Base-by-base conservation (phyloP, 2,888 invertebrate species). In the Bursaphelenchus okinawaensis region DNA sequence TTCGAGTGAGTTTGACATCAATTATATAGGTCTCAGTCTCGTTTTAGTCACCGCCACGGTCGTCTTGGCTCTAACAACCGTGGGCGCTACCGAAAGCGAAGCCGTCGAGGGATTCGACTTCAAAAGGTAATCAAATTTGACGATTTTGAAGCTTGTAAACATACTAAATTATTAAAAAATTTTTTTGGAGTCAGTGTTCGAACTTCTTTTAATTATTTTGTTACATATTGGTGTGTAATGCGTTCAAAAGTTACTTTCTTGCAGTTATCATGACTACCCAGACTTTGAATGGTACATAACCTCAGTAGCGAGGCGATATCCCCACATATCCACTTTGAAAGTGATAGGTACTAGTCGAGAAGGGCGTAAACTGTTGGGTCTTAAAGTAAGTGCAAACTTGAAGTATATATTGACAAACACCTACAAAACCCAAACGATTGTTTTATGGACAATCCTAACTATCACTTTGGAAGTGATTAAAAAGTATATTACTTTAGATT, bases 231-330 rank as follows among this genome's bases (percentile, higher is more conserved):
- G n/a, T n/a, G n/a, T n/a, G n/a, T n/a, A n/a, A n/a, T n/a, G n/a
- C n/a, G n/a, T n/a, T n/a, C n/a, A n/a, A n/a, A n/a, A n/a, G n/a
- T n/a, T n/a, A n/a, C n/a, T n/a, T n/a, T n/a, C n/a, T n/a, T 40
- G 12, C n/a, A 29, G 68, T 20, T 79, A 79, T 70, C 76, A 75
- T 57, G 79, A 79, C 55, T 75, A 72, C 60, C 70, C 67, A 20
- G 74, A 74, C 16, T 77, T 77, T 55, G 77, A 78, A 58, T 70
- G 55, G 29, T 70, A 61, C 63, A 58, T 73, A 24, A 50, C 6
- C 19, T 51, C 56, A 29, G 67, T 52, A 0, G 78, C 78, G 16
- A 66, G 65, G 7, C 64, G 69, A 58, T 76, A 78, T 60, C 76
- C 76, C 9, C 68, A 72, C 2, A 70, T 79, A 29, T 76, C 75